phyloP scores from a whole-genome alignment of 2,113 vertebrate species.

The Lethenteron reissneri region DNA sequence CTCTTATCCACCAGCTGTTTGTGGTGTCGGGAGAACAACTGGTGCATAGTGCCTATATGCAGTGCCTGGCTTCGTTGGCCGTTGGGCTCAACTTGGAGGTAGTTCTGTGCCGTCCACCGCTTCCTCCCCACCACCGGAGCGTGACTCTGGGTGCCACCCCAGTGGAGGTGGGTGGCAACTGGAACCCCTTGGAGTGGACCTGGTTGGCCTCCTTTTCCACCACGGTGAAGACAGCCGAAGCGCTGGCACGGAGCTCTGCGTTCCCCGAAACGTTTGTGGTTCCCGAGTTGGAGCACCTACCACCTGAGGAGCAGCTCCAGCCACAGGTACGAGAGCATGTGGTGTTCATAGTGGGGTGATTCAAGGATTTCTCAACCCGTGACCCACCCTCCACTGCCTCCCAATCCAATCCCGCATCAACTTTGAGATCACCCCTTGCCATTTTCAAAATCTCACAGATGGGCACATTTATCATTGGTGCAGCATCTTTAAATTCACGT shows the following conservation, averaged over 20 bases:
- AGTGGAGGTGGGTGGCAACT: constrained; percentile 14
- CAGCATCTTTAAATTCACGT: no score
- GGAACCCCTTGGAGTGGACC: constrained; percentile 70
- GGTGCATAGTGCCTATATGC: constrained; percentile 91
- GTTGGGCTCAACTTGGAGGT: constrained; percentile 76
- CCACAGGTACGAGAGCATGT: background rate
- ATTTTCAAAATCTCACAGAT: no score
- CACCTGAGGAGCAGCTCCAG: constrained; percentile 46
- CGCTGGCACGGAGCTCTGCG: constrained; percentile 48
- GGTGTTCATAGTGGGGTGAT: no score
- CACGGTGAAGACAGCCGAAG: constrained; percentile 79
- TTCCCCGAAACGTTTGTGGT: constrained; percentile 76
- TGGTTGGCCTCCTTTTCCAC: constrained; percentile 90
- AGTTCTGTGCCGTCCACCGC: constrained; percentile 48
- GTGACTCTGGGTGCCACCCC: constrained; percentile 36
- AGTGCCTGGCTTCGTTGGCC: constrained; percentile 68
- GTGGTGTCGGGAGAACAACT: constrained; percentile 91
- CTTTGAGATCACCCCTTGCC: no score
- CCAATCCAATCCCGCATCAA: no score
- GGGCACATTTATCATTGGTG: no score
- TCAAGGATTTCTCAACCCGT: no score
- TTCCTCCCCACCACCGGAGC: constrained; percentile 43
- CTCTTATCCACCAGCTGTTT: constrained; percentile 13
- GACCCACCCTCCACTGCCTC: no score
- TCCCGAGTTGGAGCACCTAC: constrained; percentile 70